phyloP scores from a whole-genome alignment of 2,888 invertebrate species.

The Trichopria drosophilae region DNA sequence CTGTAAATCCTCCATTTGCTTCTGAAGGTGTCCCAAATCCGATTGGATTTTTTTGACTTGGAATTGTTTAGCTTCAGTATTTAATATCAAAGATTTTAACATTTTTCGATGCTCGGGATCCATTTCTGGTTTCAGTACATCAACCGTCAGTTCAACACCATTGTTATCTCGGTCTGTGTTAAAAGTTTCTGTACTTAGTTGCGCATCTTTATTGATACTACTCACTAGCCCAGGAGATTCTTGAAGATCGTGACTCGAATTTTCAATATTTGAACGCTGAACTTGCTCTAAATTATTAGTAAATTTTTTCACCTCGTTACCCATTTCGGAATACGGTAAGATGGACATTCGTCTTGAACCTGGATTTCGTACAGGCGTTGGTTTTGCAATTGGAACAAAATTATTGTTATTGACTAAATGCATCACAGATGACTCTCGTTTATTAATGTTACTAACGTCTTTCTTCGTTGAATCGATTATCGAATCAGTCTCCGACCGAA shows the following conservation, averaged over 20 bases:
- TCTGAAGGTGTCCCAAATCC: conserved; percentile 69
- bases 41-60: conserved; percentile 56
- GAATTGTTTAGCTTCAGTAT: conserved; percentile 54
- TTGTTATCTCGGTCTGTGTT: too few species aligned
- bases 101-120: conserved; percentile 62
- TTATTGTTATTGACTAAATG: conserved; percentile 43
- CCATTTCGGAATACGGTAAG: conserved; percentile 55
- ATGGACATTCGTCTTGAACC: conserved; percentile 54
- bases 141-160: too few species aligned
- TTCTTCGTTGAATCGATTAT: conserved; percentile 55
- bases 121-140: too few species aligned
- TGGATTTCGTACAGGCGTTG: conserved; percentile 49
- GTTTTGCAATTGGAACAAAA: conserved; percentile 47
- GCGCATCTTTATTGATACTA: too few species aligned
- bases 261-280: too few species aligned
- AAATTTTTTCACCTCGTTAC: conserved; percentile 52
- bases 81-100: conserved; percentile 59
- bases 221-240: too few species aligned
- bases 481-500: conserved; percentile 72
- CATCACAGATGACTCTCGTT: conserved; percentile 40
- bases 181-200: too few species aligned
- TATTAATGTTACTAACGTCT: conserved; percentile 41
- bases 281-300: too few species aligned
- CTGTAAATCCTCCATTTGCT: conserved; percentile 72
- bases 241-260: too few species aligned